Evolutionary conservation across 1,140 invertebrate species (phyloP).

Genomic region (Calycopis cecrops): DNA sequence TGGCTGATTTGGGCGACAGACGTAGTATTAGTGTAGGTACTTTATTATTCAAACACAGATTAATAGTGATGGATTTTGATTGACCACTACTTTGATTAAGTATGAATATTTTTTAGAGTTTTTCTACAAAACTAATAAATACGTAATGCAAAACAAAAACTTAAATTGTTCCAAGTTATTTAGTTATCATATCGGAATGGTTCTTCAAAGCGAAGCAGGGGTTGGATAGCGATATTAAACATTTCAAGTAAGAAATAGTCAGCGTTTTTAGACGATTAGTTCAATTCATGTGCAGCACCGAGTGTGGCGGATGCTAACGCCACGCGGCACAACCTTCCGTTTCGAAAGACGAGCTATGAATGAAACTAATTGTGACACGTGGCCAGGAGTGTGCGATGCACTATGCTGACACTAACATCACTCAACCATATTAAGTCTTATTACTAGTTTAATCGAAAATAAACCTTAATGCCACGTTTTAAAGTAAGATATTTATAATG

Average conservation of each 20-base stretch:
- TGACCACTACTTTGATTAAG: too few species aligned
- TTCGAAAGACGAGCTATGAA: conserved; percentile 45
- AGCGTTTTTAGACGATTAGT: conserved; percentile 46
- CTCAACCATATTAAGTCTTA: conserved; percentile 1
- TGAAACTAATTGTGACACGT: conserved; percentile 62
- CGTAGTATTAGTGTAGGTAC: too few species aligned
- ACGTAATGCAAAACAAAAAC: too few species aligned
- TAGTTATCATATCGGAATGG: too few species aligned
- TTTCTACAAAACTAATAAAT: too few species aligned
- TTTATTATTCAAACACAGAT: too few species aligned
- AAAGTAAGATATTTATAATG: conserved; percentile 15
- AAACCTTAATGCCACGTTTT: conserved; percentile 7
- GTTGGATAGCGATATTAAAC: too few species aligned
- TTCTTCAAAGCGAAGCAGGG: background rate
- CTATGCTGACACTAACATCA: conserved; percentile 31
- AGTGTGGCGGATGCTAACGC: conserved; percentile 40
- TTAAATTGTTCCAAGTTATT: too few species aligned
- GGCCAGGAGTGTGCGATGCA: conserved; percentile 41
- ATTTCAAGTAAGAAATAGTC: background rate
- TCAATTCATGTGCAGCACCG: conserved; percentile 48
- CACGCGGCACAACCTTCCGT: conserved; percentile 48
- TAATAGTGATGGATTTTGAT: too few species aligned
- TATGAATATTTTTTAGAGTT: too few species aligned
- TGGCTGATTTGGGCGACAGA: too few species aligned
- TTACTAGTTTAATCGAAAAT: conserved; percentile 9